A percentile compares a stretch with the other conserved stretches of the same genome.
Conservation (phyloP, 1,140 invertebrate species). For the Parasteatoda tepidariorum region DNA sequence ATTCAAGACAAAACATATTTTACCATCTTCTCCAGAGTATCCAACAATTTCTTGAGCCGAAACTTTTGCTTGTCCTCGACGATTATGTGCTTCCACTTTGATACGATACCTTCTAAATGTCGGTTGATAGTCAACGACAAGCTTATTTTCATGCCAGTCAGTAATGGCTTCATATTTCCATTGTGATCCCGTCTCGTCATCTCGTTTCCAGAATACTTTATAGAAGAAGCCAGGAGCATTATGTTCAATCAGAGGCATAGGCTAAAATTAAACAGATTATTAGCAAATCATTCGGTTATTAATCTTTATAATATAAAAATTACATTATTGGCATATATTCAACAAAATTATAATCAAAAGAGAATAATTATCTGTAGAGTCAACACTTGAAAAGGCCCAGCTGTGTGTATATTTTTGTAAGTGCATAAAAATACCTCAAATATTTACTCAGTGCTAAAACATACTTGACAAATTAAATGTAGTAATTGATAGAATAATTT, state of each 20-base stretch:
- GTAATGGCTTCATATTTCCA: constrained; percentile 81
- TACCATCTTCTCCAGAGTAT: constrained; percentile 91
- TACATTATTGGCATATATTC: background rate
- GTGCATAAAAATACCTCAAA: no score
- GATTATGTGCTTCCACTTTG: constrained; percentile 92
- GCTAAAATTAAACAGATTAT: constrained; percentile 63
- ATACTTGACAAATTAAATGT: no score
- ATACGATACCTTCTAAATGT: constrained; percentile 92
- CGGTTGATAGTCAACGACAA: constrained; percentile 82
- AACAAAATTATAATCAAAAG: no score
- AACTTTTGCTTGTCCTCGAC: constrained; percentile 86
- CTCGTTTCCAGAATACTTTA: constrained; percentile 85
- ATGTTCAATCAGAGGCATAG: constrained; percentile 96
- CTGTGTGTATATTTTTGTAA: no score
- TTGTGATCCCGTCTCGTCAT: constrained; percentile 76
- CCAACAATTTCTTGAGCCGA: constrained; percentile 84
- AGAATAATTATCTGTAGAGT: no score
- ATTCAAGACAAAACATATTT: no score
- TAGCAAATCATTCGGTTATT: background rate
- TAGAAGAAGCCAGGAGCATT: constrained; percentile 95
- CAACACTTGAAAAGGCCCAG: no score
- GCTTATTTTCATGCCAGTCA: constrained; percentile 79
- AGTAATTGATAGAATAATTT: no score
- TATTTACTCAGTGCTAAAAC: no score
- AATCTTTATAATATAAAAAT: background rate